A percentile compares a stretch with the other conserved stretches of the same genome.
Conservation (phyloP, 1,140 invertebrate species). For the Leguminivora glycinivorella region DNA sequence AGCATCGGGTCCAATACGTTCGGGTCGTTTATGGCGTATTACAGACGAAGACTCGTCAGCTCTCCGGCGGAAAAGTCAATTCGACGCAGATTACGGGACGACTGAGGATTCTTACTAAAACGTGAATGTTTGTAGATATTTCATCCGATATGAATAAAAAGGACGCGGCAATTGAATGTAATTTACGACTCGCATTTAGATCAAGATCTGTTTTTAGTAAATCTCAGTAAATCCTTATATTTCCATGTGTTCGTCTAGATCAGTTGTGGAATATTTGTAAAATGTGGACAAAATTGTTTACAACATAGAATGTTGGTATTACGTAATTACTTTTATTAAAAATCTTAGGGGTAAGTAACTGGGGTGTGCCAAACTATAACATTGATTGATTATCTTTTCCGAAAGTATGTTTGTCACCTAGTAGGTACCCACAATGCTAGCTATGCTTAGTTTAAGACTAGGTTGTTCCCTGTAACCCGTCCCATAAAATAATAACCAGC, state of each 20-base stretch:
- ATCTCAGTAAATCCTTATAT: too few species aligned
- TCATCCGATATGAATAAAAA: conserved; percentile 53
- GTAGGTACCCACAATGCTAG: too few species aligned
- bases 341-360: too few species aligned
- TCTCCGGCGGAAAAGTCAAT: conserved; percentile 68
- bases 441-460: too few species aligned
- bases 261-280: too few species aligned
- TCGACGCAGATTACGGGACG: conserved; percentile 69
- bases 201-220: not conserved
- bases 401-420: too few species aligned
- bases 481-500: too few species aligned
- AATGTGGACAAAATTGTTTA: too few species aligned
- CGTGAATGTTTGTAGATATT: conserved; percentile 55
- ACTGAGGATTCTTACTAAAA: conserved; percentile 63
- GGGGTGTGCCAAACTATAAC: not conserved
- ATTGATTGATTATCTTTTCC: too few species aligned
- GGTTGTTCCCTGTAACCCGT: too few species aligned
- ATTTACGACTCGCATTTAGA: conserved; percentile 24
- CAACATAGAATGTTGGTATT: too few species aligned
- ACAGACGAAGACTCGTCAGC: conserved; percentile 68
- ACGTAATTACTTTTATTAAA: too few species aligned
- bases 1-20: conserved; percentile 70
- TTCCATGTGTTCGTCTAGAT: not conserved
- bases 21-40: conserved; percentile 74
- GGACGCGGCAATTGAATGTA: conserved; percentile 32